phyloP scores from a whole-genome alignment of 2,888 invertebrate species.

The Linyphia triangularis region DNA sequence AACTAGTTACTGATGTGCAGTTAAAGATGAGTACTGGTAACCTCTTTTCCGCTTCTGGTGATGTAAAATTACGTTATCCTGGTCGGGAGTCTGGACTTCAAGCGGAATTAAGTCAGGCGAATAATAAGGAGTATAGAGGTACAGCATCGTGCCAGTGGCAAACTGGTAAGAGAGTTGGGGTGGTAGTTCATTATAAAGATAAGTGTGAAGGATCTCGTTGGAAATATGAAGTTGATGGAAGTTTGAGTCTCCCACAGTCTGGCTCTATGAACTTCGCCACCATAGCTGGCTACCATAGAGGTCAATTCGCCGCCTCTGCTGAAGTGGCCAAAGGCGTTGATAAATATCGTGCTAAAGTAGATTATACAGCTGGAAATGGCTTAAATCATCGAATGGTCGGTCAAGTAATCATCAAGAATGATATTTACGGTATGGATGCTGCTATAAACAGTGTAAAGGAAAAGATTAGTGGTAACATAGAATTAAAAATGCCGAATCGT shows the following conservation, averaged over 20 bases:
- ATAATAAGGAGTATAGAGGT: conserved; percentile 57
- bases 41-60: conserved; percentile 25
- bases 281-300: conserved; percentile 16
- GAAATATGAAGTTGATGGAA: conserved; percentile 65
- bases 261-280: conserved; percentile 40
- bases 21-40: conserved; percentile 26
- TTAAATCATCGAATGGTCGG: conserved; percentile 55
- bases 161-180: conserved; percentile 27
- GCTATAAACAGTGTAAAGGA: conserved; percentile 4
- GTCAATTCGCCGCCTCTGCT: conserved; percentile 37
- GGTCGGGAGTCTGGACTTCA: conserved; percentile 52
- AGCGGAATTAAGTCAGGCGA: conserved; percentile 42
- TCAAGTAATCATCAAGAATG: conserved; percentile 23
- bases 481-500: conserved; percentile 57
- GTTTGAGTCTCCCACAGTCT: conserved; percentile 39
- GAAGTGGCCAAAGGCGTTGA: conserved; percentile 45
- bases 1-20: conserved; percentile 40
- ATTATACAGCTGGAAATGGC: conserved; percentile 13
- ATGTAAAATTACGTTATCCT: conserved; percentile 60
- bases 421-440: conserved; percentile 49
- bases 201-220: conserved; percentile 42
- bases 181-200: conserved; percentile 54
- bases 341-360: conserved; percentile 52
- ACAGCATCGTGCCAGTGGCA: conserved; percentile 63
- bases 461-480: conserved; percentile 51